A percentile compares a stretch with the other conserved stretches of the same genome.
phyloP scores from a whole-genome alignment of 2,113 vertebrate species.

The Alaudala cheleensis region DNA sequence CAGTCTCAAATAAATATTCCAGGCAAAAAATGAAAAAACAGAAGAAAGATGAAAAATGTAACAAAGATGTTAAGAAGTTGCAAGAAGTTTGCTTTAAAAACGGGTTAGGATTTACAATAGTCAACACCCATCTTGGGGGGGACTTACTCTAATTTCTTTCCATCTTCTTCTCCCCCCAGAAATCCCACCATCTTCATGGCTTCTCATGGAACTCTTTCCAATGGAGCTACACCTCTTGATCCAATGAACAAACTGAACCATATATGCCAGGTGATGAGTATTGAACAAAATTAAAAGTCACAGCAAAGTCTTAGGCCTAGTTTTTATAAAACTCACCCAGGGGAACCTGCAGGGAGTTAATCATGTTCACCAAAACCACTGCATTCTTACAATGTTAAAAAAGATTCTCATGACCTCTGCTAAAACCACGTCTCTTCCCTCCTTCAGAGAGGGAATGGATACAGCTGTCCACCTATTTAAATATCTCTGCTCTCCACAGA shows the following conservation, averaged over 20 bases:
- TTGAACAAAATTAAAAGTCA: neutral
- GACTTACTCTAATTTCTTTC: neutral
- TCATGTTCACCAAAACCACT: neutral
- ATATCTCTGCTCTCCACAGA: neutral
- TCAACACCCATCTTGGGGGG: neutral
- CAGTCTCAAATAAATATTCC: neutral
- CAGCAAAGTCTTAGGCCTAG: neutral
- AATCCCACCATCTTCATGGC: neutral
- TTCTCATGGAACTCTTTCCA: neutral
- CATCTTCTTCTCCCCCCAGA: neutral
- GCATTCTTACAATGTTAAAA: neutral
- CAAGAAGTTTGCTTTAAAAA: neutral
- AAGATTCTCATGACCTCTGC: neutral
- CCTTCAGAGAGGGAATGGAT: neutral
- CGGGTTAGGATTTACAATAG: neutral
- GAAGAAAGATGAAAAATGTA: neutral
- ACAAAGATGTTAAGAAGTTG: neutral
- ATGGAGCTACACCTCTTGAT: neutral
- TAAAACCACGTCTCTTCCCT: neutral
- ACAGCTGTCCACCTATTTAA: neutral
- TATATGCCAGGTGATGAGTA: neutral
- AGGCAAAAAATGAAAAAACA: neutral
- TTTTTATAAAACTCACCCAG: neutral
- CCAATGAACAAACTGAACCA: neutral
- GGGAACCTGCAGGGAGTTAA: neutral